A percentile compares a stretch with the other conserved stretches of the same genome.
Conservation (phyloP, 2,113 vertebrate genomes). For the Prinia subflava region DNA sequence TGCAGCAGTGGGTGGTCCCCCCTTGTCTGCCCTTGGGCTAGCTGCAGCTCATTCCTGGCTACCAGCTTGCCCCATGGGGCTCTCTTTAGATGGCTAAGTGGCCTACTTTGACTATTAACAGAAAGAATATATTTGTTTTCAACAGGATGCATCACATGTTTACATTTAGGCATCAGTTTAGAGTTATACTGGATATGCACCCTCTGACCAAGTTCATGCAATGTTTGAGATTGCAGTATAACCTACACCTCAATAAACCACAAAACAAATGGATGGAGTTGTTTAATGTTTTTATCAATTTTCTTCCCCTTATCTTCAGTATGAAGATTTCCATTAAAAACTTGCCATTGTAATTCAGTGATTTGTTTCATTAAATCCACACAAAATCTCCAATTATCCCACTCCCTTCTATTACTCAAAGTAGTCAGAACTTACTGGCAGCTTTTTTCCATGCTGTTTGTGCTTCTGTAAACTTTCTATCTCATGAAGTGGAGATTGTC, state of each 20-base stretch:
- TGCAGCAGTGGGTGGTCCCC: background rate
- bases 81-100: background rate
- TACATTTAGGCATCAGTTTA: background rate
- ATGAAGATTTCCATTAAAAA: background rate
- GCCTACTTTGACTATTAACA: background rate
- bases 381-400: background rate
- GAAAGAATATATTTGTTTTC: background rate
- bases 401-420: background rate
- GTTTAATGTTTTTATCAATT: background rate
- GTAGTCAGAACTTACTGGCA: background rate
- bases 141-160: background rate
- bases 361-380: background rate
- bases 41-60: background rate
- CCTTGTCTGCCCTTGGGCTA: background rate
- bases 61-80: fast-evolving
- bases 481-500: background rate
- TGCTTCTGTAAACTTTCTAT: background rate
- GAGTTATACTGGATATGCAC: background rate
- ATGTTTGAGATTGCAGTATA: background rate
- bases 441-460: background rate
- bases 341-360: background rate
- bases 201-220: background rate
- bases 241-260: background rate
- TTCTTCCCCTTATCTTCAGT: background rate
- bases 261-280: background rate